A percentile compares a stretch with the other conserved stretches of the same genome.
Evolutionary conservation across 2,113 vertebrate species (phyloP).

Genomic region (Desmodus rotundus): DNA sequence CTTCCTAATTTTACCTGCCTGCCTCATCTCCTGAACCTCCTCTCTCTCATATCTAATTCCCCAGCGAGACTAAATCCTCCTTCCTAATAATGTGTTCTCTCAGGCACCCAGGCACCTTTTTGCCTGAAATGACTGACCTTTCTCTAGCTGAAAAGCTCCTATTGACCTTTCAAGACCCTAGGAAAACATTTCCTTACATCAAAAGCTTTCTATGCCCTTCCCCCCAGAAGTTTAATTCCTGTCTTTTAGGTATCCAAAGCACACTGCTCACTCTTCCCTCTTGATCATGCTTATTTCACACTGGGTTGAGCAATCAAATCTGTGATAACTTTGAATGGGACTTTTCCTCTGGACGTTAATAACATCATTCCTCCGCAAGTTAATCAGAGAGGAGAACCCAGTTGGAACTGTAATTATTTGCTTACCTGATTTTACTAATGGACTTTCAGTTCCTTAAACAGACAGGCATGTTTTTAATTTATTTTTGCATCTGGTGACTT

Average conservation of each 20-base stretch:
- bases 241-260: not conserved
- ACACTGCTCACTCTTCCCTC: not conserved
- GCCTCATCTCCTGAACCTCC: too few species aligned
- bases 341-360: not conserved
- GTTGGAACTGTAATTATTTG: not conserved
- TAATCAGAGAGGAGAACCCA: not conserved
- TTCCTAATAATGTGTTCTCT: not conserved
- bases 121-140: not conserved
- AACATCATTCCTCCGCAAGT: not conserved
- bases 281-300: not conserved
- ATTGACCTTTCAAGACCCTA: not conserved
- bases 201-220: not conserved
- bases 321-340: not conserved
- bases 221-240: not conserved
- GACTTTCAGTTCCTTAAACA: not conserved
- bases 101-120: not conserved
- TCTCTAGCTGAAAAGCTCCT: not conserved
- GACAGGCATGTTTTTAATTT: not conserved
- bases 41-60: not conserved
- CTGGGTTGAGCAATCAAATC: not conserved
- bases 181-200: constrained; percentile 2
- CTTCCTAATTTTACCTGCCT: not conserved
- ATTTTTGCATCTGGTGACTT: not conserved
- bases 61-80: not conserved
- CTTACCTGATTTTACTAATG: not conserved